phyloP scores from a whole-genome alignment of 2,888 invertebrate genomes.

The Brassicogethes aeneus region DNA sequence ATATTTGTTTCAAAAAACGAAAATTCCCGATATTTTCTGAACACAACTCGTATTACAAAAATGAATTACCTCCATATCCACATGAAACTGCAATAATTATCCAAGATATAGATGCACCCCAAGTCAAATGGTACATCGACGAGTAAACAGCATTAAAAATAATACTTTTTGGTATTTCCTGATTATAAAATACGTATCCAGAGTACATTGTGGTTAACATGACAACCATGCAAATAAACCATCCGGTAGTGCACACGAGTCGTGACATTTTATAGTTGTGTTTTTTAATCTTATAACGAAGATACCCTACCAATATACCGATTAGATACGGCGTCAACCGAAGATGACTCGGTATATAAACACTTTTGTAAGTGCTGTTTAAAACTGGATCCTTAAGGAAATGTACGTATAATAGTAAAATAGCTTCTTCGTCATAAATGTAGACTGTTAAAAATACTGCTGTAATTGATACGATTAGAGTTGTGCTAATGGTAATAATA shows the following conservation, averaged over 20 bases:
- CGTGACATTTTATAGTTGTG: too few relatives aligned
- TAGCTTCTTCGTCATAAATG: conserved; percentile 26
- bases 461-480: conserved; percentile 23
- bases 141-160: conserved; percentile 30
- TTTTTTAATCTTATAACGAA: conserved; percentile 20
- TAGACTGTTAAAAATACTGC: too few relatives aligned
- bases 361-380: conserved; percentile 25
- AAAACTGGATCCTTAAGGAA: conserved; percentile 27
- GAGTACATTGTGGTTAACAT: conserved; percentile 26
- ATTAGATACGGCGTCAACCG: conserved; percentile 31
- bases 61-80: conserved; percentile 30
- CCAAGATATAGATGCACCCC: conserved; percentile 32
- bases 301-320: conserved; percentile 30
- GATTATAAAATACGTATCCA: conserved; percentile 30
- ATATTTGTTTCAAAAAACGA: too few relatives aligned
- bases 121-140: conserved; percentile 29
- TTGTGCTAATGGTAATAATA: too few relatives aligned
- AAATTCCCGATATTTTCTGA: too few relatives aligned
- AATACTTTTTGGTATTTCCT: conserved; percentile 21
- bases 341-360: conserved; percentile 34
- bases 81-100: conserved; percentile 31
- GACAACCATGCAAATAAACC: conserved; percentile 25
- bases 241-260: conserved; percentile 21
- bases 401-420: conserved; percentile 30
- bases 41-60: too few relatives aligned